These are phyloP conservation scores for Lepidotrigona ventralis DNA, from an alignment of 1,140 invertebrate genomes.

Conservation along the genomic window DNA sequence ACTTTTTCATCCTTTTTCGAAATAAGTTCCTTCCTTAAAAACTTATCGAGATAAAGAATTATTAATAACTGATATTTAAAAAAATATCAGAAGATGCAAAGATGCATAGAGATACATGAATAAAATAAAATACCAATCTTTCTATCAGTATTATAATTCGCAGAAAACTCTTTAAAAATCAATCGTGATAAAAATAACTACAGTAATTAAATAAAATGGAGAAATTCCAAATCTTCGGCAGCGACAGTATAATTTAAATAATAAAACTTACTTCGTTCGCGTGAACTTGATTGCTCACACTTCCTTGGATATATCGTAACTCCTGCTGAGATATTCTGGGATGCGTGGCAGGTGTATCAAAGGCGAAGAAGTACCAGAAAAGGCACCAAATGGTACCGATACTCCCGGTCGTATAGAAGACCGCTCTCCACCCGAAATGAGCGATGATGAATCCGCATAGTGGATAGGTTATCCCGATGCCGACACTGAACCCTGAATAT, in stretches of 20 bases:
- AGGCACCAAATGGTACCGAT: slow-evolving; percentile 85
- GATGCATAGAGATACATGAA: no score
- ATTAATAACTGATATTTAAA: neutral
- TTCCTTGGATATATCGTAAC: slow-evolving; percentile 85
- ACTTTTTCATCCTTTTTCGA: no score
- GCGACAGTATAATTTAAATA: neutral
- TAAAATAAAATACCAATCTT: no score
- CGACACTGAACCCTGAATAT: slow-evolving; percentile 86
- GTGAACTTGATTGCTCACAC: slow-evolving; percentile 80
- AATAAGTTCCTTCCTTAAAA: neutral
- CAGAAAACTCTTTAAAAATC: no score
- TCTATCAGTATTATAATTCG: no score
- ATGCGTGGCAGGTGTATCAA: slow-evolving; percentile 87
- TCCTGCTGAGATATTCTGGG: slow-evolving; percentile 87
- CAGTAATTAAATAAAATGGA: no score
- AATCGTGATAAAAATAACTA: no score
- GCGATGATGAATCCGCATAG: slow-evolving; percentile 86
- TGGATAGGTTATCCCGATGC: slow-evolving; percentile 86
- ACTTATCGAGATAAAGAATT: neutral
- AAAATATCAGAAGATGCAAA: no score
- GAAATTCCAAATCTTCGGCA: neutral
- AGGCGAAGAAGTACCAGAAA: slow-evolving; percentile 88
- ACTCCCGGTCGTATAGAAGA: slow-evolving; percentile 87
- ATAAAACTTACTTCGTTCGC: slow-evolving; percentile 73
- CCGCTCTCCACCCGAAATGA: slow-evolving; percentile 84